Percentiles rank a stretch among this genome's conserved stretches.
These are phyloP conservation scores for Cranoglanis bouderius DNA, from an alignment of 2,113 vertebrate genomes.

Conservation along the genomic window DNA sequence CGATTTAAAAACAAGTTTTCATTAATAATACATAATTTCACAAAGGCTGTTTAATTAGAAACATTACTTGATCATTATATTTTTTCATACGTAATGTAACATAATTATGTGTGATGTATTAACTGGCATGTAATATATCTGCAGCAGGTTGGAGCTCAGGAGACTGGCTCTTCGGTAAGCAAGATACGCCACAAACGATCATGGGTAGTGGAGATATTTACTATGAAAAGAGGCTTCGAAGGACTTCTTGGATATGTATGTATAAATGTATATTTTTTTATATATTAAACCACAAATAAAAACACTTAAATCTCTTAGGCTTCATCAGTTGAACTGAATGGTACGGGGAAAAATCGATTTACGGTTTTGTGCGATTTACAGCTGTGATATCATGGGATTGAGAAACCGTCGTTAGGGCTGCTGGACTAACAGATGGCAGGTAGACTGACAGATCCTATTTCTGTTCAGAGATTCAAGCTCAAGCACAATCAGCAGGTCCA, in stretches of 20 bases:
- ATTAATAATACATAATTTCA: not conserved
- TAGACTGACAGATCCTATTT: no score
- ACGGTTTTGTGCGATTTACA: no score
- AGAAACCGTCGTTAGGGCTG: no score
- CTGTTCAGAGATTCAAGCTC: no score
- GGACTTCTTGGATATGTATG: not conserved
- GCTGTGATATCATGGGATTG: no score
- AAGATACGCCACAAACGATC: conserved; percentile 20
- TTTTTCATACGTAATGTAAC: not conserved
- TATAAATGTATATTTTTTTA: not conserved
- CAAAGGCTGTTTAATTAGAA: not conserved
- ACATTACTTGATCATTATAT: not conserved
- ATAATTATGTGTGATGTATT: not conserved
- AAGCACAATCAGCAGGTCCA: no score
- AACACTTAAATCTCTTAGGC: not conserved
- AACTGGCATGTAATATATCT: not conserved
- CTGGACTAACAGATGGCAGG: no score
- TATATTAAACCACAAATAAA: not conserved
- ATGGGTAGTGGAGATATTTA: conserved; percentile 15
- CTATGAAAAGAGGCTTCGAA: not conserved
- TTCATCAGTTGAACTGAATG: not conserved
- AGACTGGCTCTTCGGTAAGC: not conserved
- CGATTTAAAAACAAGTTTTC: no score
- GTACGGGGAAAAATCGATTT: not conserved
- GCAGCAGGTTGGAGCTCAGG: not conserved